Percentiles rank a stretch among this genome's conserved stretches.
Evolutionary conservation across 2,113 vertebrate genomes (phyloP).

Genomic region (Aegithalos caudatus): DNA sequence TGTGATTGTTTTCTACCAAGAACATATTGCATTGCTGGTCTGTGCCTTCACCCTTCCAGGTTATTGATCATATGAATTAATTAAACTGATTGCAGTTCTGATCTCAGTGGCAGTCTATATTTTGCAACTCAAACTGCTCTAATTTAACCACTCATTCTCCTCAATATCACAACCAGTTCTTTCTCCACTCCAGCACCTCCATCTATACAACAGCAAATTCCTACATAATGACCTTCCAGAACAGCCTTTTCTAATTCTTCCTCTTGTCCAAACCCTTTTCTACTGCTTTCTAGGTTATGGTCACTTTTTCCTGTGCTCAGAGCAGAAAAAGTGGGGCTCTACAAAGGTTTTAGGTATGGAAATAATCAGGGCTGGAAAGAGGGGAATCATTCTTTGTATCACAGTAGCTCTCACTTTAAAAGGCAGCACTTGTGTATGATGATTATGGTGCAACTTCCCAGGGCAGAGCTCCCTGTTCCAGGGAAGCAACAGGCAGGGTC

Average conservation of each 20-base stretch:
- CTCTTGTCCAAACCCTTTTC: neutral
- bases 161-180: conserved; percentile 37
- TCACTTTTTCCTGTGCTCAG: neutral
- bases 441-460: neutral
- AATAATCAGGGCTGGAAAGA: neutral
- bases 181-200: conserved; percentile 4
- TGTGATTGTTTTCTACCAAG: neutral
- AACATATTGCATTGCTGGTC: conserved; percentile 3
- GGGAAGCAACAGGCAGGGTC: neutral
- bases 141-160: conserved; percentile 25
- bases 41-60: conserved; percentile 1
- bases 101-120: conserved; percentile 16
- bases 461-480: neutral
- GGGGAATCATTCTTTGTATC: neutral
- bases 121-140: conserved; percentile 54
- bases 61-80: conserved; percentile 65
- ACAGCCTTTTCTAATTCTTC: neutral
- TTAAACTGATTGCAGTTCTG: conserved; percentile 60
- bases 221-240: conserved; percentile 2
- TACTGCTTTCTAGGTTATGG: neutral
- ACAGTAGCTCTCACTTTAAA: neutral
- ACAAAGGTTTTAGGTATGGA: neutral
- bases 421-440: neutral
- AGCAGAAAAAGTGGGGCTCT: neutral
- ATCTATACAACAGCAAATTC: conserved; percentile 36